These are phyloP conservation scores for Fragum sueziense DNA, from an alignment of 2,888 invertebrate species.

Conservation along the genomic window DNA sequence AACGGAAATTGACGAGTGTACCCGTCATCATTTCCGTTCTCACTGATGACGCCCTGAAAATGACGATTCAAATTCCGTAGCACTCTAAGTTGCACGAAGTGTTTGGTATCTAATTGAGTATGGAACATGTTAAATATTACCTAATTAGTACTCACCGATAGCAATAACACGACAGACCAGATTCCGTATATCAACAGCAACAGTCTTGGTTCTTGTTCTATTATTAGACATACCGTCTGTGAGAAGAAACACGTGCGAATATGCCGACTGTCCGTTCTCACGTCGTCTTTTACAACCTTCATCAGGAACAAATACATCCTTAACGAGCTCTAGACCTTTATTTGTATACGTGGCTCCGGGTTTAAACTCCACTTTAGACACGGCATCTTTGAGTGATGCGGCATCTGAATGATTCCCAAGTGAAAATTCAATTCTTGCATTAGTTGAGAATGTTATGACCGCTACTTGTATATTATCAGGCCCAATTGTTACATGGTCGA, in stretches of 20 bases:
- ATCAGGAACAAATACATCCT: not conserved
- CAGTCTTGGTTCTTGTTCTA: constrained; percentile 12
- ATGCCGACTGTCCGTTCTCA: constrained; percentile 19
- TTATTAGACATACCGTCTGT: constrained; percentile 40
- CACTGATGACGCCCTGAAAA: too few relatives aligned
- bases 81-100: too few relatives aligned
- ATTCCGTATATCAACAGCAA: not conserved
- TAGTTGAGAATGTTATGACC: constrained; percentile 36
- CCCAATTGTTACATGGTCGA: constrained; percentile 22
- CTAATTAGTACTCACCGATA: constrained; percentile 25
- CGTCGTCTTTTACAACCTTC: not conserved
- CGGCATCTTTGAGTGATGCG: constrained; percentile 18
- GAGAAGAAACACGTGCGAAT: constrained; percentile 20
- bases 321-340: constrained; percentile 26
- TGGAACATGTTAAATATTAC: constrained; percentile 31
- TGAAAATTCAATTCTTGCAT: constrained; percentile 30
- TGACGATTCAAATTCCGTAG: too few relatives aligned
- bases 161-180: constrained; percentile 16
- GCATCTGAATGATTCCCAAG: constrained; percentile 20
- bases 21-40: too few relatives aligned
- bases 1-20: too few relatives aligned
- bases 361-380: constrained; percentile 17
- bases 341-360: constrained; percentile 32
- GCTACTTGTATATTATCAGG: constrained; percentile 29
- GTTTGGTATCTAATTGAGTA: too few relatives aligned